These are phyloP conservation scores for Amia ocellicauda DNA, from an alignment of 2,113 vertebrate genomes.

Conservation along the genomic window DNA sequence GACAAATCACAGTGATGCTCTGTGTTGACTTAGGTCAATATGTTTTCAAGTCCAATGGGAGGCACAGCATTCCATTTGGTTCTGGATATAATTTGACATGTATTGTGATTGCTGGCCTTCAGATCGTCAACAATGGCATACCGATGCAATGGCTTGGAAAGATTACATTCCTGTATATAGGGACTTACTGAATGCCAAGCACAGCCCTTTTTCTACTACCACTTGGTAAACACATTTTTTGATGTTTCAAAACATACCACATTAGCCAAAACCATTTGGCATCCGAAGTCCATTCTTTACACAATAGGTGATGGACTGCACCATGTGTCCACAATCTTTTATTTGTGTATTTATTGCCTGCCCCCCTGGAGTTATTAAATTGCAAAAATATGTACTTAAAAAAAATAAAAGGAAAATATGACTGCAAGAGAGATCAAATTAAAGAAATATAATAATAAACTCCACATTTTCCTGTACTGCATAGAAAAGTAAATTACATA, in stretches of 20 bases:
- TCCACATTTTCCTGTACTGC: too few species aligned
- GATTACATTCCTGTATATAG: slow-evolving; percentile 27
- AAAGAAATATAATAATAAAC: too few species aligned
- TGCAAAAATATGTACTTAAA: too few species aligned
- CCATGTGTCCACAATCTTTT: too few species aligned
- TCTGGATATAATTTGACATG: slow-evolving; percentile 51
- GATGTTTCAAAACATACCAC: slow-evolving; percentile 28
- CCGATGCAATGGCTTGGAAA: slow-evolving; percentile 34
- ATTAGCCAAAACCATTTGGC: slow-evolving; percentile 6
- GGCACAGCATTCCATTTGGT: slow-evolving; percentile 55
- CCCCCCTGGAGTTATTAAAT: too few species aligned
- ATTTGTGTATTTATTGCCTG: too few species aligned
- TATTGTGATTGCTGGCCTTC: slow-evolving; percentile 27
- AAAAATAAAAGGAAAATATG: too few species aligned
- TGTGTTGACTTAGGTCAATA: slow-evolving; percentile 54
- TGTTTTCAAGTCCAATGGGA: slow-evolving; percentile 50
- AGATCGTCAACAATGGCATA: slow-evolving; percentile 46
- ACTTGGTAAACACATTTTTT: slow-evolving; percentile 31
- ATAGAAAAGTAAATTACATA: too few species aligned
- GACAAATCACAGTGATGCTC: slow-evolving; percentile 26
- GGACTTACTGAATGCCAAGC: slow-evolving; percentile 13
- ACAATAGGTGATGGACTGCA: too few species aligned
- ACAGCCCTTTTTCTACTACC: slow-evolving; percentile 5
- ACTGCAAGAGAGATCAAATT: too few species aligned
- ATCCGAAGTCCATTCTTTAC: too few species aligned